Percentiles rank a stretch among this genome's conserved stretches.
These are phyloP conservation scores for Drosophila mayri DNA, from an alignment of 1,140 invertebrate genomes.

Conservation along the genomic window DNA sequence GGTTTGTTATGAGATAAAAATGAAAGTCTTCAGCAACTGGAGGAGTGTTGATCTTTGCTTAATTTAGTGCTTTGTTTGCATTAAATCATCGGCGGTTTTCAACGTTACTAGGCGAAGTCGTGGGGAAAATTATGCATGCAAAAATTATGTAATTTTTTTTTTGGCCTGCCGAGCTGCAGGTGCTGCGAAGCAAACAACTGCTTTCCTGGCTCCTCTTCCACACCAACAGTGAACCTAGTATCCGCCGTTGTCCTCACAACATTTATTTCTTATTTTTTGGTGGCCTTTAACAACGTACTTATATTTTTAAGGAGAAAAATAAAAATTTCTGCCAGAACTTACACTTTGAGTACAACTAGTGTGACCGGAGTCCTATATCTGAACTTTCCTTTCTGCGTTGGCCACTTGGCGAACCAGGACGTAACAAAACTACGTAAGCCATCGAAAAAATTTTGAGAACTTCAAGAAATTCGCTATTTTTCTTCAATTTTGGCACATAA, in stretches of 20 bases:
- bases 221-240: no score
- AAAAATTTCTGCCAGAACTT: slow-evolving; percentile 31
- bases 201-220: not conserved
- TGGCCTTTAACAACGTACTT: slow-evolving; percentile 28
- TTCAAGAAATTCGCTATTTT: not conserved
- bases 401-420: not conserved
- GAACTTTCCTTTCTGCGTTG: no score
- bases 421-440: not conserved
- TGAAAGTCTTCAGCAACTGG: not conserved
- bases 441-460: not conserved
- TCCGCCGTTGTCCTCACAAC: fast-evolving
- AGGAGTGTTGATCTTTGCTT: not conserved
- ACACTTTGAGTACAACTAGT: slow-evolving; percentile 47
- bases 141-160: slow-evolving; percentile 75
- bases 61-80: not conserved
- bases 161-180: slow-evolving; percentile 2
- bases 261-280: not conserved
- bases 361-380: slow-evolving; percentile 3
- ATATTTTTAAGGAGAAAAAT: slow-evolving; percentile 13
- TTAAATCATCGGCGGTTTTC: not conserved
- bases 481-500: not conserved
- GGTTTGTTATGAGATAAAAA: slow-evolving; percentile 4
- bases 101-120: not conserved
- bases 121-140: slow-evolving; percentile 42
- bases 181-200: not conserved